Conservation (phyloP, 2,797 vertebrate species). For the Tarsius wallacei region DNA sequence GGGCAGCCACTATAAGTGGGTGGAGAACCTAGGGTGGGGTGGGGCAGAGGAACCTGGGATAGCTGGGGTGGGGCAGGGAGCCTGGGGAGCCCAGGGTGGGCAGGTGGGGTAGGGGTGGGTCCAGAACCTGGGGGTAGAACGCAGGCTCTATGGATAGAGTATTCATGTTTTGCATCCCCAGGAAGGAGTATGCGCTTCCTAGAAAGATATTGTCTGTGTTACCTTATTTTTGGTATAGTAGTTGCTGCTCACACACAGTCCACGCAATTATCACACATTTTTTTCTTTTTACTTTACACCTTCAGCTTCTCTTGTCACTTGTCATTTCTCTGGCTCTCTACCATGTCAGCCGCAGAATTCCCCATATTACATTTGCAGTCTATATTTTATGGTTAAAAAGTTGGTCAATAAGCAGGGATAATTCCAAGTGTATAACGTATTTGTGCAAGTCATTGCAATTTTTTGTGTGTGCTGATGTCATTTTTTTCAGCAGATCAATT, state of each 20-base stretch:
- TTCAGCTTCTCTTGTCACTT: not conserved
- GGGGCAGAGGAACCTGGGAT: not conserved
- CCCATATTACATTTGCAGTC: not conserved
- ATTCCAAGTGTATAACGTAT: not conserved
- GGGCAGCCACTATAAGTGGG: not conserved
- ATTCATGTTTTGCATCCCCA: not conserved
- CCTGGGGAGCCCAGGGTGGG: not conserved
- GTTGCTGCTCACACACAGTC: not conserved
- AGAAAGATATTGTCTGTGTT: not conserved
- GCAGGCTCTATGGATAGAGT: too few relatives aligned
- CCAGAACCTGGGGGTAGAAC: fast-evolving
- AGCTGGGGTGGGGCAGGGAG: not conserved
- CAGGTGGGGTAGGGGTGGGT: not conserved
- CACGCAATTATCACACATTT: not conserved
- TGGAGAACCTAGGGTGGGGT: not conserved
- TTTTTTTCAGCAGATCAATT: conserved; percentile 34
- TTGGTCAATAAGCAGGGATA: not conserved
- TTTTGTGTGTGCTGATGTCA: not conserved
- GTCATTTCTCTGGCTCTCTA: conserved; percentile 18
- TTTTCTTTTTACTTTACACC: not conserved
- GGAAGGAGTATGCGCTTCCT: not conserved
- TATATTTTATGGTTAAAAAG: conserved; percentile 34
- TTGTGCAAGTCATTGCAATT: conserved; percentile 39
- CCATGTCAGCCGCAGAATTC: not conserved
- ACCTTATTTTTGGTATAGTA: not conserved